Evolutionary conservation across 2,113 vertebrate genomes (phyloP), one percentile per base, ranked within the genome.

Genomic region (Panurus biarmicus): DNA sequence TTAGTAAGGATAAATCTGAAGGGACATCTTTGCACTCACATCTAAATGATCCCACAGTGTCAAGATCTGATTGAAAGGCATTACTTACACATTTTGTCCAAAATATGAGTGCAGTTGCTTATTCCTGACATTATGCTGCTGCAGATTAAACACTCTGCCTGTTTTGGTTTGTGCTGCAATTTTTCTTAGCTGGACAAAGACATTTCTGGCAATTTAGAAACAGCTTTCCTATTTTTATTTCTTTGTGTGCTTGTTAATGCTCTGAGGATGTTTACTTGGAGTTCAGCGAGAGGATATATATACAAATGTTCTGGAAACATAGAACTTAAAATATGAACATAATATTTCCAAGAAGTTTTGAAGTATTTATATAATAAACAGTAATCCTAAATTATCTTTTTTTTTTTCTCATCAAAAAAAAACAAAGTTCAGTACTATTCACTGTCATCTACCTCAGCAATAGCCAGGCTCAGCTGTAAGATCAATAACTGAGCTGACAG

Each of bases 131-230:
- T 92, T 87, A 74, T 70, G 58, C 72, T 95, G 86, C 64, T 86
- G 45, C 2, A 20, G 72, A 88, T 94, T 93, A 94, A 97, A 94
- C 58, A 83, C 47, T 95, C 79, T 67, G 35, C 65, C 71, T 90
- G 48, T 87, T 92, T 91, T 73, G 74, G 54, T 87, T 95, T 96
- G 84, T 94, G 94, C 94, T 95, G 94, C 91, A 95, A 72, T 96
- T 97, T 94, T 96, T 96, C 93, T 94, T 96, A 97, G 65, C 87
- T 95, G 85, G 90, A 95, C 78, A 89, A 80, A 95, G 86, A 85
- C 87, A 90, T 87, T 92, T 96, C 73, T 96, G 94, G 90, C 91
- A 95, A 95, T 96, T 98, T 95, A 96, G 93, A 97, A 97, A 97
- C 33, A 18, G 67, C 89, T 93, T 94, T 97, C 91, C 70, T 84